Percentiles rank a stretch among this genome's conserved stretches.
Evolutionary conservation across 2,888 invertebrate genomes (phyloP).

Genomic region (Capitulum mitella): DNA sequence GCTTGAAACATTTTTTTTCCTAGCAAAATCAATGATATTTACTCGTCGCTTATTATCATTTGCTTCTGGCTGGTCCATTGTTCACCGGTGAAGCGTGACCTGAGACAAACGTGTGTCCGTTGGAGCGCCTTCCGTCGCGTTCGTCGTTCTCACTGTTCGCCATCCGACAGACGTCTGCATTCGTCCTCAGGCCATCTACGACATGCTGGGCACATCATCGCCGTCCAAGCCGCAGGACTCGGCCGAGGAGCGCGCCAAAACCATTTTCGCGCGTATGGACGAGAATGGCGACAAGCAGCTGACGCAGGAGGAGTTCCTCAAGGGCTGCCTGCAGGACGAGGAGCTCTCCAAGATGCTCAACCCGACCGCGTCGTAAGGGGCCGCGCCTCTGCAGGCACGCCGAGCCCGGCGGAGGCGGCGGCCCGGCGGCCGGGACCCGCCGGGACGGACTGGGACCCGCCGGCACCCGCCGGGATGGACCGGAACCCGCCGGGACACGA

Average conservation of each 20-base stretch:
- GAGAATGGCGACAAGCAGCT: constrained; percentile 97
- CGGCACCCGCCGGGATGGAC: too few species aligned
- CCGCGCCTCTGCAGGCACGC: not conserved
- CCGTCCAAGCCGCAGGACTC: constrained; percentile 72
- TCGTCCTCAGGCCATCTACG: constrained; percentile 86
- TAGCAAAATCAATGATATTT: too few species aligned
- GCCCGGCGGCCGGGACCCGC: not conserved
- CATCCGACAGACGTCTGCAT: too few species aligned
- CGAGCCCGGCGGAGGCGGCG: not conserved
- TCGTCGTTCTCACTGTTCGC: too few species aligned
- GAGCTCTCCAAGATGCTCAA: constrained; percentile 91
- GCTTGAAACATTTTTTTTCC: too few species aligned
- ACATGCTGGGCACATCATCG: constrained; percentile 96
- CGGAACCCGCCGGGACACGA: too few species aligned
- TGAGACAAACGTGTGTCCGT: too few species aligned
- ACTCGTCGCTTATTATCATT: too few species aligned
- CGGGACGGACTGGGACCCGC: too few species aligned
- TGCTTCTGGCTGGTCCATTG: too few species aligned
- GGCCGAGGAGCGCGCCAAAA: constrained; percentile 94
- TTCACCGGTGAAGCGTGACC: too few species aligned
- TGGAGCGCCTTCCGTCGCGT: too few species aligned
- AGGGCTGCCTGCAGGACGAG: constrained; percentile 94
- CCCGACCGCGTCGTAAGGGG: constrained; percentile 46
- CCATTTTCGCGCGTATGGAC: constrained; percentile 99
- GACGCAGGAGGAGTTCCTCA: constrained; percentile 95